phyloP scores from a whole-genome alignment of 2,888 invertebrate genomes.

The Nemotelus pantherinus region DNA sequence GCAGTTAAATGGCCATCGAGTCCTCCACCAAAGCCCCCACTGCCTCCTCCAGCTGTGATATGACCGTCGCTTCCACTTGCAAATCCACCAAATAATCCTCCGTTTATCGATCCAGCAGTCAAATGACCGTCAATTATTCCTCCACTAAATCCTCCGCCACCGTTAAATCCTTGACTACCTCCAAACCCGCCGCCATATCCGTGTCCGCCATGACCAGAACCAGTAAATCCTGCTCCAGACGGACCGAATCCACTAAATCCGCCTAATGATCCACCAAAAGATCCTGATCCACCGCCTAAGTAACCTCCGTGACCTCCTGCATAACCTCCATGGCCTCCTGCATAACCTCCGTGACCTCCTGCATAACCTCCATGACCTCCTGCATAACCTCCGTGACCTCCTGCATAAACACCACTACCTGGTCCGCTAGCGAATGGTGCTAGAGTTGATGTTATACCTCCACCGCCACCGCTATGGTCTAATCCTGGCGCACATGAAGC shows the following conservation, averaged over 20 bases:
- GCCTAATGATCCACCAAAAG: not conserved
- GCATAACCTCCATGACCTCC: not conserved
- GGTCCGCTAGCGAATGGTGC: conserved; percentile 1
- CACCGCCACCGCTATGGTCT: conserved; percentile 1
- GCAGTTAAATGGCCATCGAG: not conserved
- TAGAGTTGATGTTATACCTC: not conserved
- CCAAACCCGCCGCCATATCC: conserved; percentile 4
- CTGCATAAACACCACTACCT: not conserved
- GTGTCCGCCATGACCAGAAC: conserved; percentile 8
- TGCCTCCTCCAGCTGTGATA: not conserved
- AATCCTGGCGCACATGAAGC: conserved; percentile 22
- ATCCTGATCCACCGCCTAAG: not conserved
- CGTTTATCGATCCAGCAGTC: not conserved
- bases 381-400: not conserved
- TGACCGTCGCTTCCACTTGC: not conserved
- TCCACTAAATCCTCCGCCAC: not conserved
- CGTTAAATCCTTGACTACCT: not conserved
- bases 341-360: not conserved
- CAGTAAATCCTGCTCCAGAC: conserved; percentile 15
- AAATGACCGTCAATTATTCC: conserved; percentile 7
- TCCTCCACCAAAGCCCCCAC: not conserved
- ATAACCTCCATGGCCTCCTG: not conserved
- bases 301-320: conserved; percentile 13
- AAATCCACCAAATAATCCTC: conserved; percentile 9
- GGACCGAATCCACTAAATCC: not conserved